Base-by-base conservation (phyloP, 1,140 invertebrate genomes). In the Pseudomyrmex pallidus region DNA sequence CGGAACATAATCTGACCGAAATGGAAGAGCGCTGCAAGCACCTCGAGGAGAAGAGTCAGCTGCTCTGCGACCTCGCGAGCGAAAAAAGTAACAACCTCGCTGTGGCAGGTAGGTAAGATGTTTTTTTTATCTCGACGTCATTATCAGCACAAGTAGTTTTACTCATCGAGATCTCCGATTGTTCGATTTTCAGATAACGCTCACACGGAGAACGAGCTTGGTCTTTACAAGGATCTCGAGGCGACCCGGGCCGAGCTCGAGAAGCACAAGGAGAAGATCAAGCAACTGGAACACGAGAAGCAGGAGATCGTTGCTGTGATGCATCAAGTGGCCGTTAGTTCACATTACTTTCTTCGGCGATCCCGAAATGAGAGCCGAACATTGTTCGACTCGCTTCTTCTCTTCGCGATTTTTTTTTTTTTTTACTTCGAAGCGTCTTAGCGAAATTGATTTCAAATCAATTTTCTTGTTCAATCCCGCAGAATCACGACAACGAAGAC, bases 141-240 rank as follows among this genome's bases (percentile, higher is more conserved):
- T 20, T 46, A 59, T 70, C 17, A 13, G 8, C 20, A 20, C n/a
- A 35, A 9, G 7, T 13, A 17, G 62, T 74, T 15, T 15, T 48
- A 2, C 15, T 74, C 44, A 12, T 59, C 12, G 10, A 77, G 52
- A 78, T 20, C 20, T 59, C 52, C 35, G 35, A 25, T 56, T 9
- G 50, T 48, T 20, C 54, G 25, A 8, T n/a, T 20, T 56, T 73
- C 20, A 90, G 84, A 90, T 17, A 83, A 83, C 1, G 64, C 54
- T 25, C 87, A 92, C 15, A 80, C 90, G 13, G 89, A 92, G 12
- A 91, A 91, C 50, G 91, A 92, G 59, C 62, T 91, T 4, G 84
- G 86, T 1, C 35, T 92, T 57, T 91, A 82, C 63, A 88, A 89
- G 35, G 90, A 92, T n/a, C 57, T 92, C 0, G 70, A 87, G 48